Evolutionary conservation across 2,888 invertebrate species (phyloP).

Genomic region (Nezara viridula): DNA sequence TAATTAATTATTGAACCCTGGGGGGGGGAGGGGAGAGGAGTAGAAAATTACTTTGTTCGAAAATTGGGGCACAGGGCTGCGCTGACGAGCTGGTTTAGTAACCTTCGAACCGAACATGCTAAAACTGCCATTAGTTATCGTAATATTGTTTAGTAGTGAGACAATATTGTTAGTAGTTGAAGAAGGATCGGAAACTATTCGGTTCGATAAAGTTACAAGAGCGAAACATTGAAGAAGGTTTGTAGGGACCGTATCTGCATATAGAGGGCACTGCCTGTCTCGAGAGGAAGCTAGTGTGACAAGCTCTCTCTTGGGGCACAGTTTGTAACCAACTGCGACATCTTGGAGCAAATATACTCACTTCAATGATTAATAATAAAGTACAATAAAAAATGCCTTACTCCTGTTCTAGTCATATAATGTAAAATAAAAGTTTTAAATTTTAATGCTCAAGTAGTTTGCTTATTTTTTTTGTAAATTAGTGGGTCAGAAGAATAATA

Average conservation of each 20-base stretch:
- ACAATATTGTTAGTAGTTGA: neutral
- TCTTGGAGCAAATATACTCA: too few species aligned
- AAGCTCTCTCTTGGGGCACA: neutral
- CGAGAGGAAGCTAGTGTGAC: neutral
- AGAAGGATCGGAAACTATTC: neutral
- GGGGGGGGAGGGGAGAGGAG: too few species aligned
- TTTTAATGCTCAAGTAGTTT: too few species aligned
- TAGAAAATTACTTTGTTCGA: neutral
- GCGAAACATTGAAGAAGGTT: neutral
- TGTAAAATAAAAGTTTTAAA: too few species aligned
- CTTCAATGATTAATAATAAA: too few species aligned
- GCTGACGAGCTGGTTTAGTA: neutral
- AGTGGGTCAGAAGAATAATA: too few species aligned
- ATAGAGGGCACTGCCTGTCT: constrained; percentile 6
- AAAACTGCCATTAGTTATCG: neutral
- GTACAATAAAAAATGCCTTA: too few species aligned
- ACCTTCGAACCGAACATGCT: neutral
- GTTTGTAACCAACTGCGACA: neutral
- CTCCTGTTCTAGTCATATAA: too few species aligned
- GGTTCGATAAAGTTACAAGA: neutral
- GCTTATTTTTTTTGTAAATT: too few species aligned
- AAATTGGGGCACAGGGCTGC: neutral
- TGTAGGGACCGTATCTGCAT: neutral
- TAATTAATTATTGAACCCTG: neutral
- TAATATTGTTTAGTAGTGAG: neutral